Base-by-base conservation (phyloP, 2,888 invertebrate species). In the Steinernema hermaphroditum region DNA sequence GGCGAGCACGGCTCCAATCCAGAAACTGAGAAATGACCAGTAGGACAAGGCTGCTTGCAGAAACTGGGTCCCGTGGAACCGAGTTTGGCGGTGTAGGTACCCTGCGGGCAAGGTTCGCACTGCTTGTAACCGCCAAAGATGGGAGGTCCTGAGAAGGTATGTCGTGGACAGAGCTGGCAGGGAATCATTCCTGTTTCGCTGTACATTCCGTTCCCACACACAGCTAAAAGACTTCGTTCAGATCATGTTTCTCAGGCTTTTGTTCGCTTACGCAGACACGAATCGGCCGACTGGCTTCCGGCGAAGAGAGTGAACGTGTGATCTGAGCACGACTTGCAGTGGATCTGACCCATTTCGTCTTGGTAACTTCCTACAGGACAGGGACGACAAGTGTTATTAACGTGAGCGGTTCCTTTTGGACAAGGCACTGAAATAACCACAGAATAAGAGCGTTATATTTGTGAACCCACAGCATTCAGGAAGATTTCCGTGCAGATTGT, bases 361-460 rank as follows among this genome's bases (percentile, higher is more conserved):
- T 82, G 96, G 87, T 94, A 96, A 74, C 91, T 93, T 77, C 94
- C 94, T 87, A 93, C 93, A 80, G 92, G 92, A 87, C 96, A 96
- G 75, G 91, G 91, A 69, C 93, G 89, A 86, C 96, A 96, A 87
- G 91, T 91, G 85, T 93, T 93, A 88, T 94, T 94, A 83, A 94
- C 93, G 81, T 93, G 92, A 85, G 92, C 94, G 0, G 96, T 94
- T 83, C 97, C 97, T 80, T 95, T 94, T 8, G 97, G 96, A 87
- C 98, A 98, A 86, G 96, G 93, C 76, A 96, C 93, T 93, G 84
- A 80, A 90, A 76, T 49, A 70, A 37, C n/a, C 76, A n/a, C n/a
- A 72, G 19, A n/a, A 74, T 32, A 46, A 14, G 32, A 37, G 27
- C 4, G 24, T 32, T 72, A 29, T 8, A 1, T 19, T 27, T 2